A percentile compares a stretch with the other conserved stretches of the same genome.
These are phyloP conservation scores for Crossaster papposus DNA, from an alignment of 53 echinoderm and acorn worm species.

Conservation along the genomic window DNA sequence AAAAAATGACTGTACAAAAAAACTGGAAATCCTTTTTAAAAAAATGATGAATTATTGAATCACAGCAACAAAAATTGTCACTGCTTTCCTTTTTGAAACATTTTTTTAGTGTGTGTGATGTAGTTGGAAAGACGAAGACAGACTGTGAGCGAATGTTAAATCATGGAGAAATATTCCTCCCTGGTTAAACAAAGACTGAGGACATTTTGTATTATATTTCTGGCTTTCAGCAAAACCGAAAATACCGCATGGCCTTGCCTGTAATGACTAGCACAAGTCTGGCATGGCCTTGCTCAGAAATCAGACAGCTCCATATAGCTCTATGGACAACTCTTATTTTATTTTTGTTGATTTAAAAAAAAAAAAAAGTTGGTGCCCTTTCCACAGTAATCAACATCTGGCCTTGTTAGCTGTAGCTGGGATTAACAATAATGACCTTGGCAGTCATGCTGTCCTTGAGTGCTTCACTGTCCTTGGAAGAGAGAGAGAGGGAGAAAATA, in stretches of 20 bases:
- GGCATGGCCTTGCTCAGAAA: constrained; percentile 45
- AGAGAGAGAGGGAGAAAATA: too few species aligned
- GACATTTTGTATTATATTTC: neutral
- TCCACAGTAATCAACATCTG: constrained; percentile 55
- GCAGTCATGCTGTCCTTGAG: constrained; percentile 36
- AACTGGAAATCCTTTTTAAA: too few species aligned
- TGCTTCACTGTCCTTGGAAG: constrained; percentile 14
- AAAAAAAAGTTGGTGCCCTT: too few species aligned
- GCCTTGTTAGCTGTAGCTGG: constrained; percentile 29
- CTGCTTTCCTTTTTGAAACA: too few species aligned
- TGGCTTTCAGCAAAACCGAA: neutral
- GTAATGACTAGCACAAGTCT: constrained; percentile 30
- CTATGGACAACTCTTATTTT: too few species aligned
- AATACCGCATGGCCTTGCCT: constrained; percentile 39
- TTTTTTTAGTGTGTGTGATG: too few species aligned
- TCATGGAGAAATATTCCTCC: too few species aligned
- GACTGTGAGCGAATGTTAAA: too few species aligned
- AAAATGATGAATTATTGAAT: too few species aligned
- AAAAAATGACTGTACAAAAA: too few species aligned
- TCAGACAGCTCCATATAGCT: constrained; percentile 47
- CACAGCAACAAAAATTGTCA: too few species aligned
- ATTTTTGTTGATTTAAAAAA: neutral
- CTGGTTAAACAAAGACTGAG: neutral
- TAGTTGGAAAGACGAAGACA: too few species aligned
- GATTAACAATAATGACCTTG: constrained; percentile 44